Conservation (phyloP, 2,113 vertebrate species). For the Glaucomys volans region DNA sequence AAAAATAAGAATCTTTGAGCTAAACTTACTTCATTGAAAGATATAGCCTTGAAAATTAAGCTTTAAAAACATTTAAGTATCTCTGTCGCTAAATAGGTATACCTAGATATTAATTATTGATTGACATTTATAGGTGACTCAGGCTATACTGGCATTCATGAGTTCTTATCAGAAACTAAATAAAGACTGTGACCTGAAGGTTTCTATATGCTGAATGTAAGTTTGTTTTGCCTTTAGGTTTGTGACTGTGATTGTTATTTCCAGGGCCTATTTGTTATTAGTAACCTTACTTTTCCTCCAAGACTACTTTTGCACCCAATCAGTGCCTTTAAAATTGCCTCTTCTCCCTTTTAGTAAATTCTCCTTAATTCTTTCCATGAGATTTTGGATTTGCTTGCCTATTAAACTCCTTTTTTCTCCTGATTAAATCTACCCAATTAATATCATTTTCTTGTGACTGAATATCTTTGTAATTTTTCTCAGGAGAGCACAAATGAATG, state of each 20-base stretch:
- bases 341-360: neutral
- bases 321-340: constrained; percentile 11
- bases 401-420: neutral
- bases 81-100: neutral
- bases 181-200: neutral
- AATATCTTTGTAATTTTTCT: constrained; percentile 7
- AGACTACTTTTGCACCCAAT: neutral
- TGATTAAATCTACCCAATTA: neutral
- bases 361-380: constrained; percentile 7
- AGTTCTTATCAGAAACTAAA: constrained; percentile 30
- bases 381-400: neutral
- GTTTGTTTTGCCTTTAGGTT: constrained; percentile 19
- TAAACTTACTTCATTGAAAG: neutral
- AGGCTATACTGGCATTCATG: neutral
- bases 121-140: constrained; percentile 51
- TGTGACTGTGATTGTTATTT: neutral
- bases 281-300: constrained; percentile 45
- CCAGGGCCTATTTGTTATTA: neutral
- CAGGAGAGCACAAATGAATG: neutral
- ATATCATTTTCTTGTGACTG: neutral
- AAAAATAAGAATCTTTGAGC: neutral
- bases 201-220: neutral
- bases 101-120: neutral
- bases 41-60: neutral
- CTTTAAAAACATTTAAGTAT: neutral